phyloP scores from a whole-genome alignment of 2,113 vertebrate species.

The Aphyosemion australe region DNA sequence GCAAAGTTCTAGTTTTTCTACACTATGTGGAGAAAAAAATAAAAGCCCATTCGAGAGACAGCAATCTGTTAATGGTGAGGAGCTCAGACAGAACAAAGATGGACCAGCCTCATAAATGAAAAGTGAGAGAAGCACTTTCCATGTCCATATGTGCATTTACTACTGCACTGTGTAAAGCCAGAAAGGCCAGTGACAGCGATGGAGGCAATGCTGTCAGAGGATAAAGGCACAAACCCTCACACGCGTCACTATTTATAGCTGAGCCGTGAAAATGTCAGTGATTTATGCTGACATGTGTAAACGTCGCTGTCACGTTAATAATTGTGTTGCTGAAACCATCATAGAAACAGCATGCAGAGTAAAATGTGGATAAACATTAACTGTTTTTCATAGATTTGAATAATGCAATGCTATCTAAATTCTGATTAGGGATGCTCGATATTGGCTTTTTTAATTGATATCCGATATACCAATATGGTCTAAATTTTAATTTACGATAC shows the following conservation, averaged over 20 bases:
- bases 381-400: constrained; percentile 5
- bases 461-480: no score
- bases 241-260: constrained; percentile 66
- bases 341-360: constrained; percentile 38
- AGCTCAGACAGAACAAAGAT: constrained; percentile 5
- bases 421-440: no score
- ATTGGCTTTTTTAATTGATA: no score
- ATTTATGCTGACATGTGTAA: constrained; percentile 74
- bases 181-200: constrained; percentile 45
- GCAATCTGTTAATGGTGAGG: constrained; percentile 2
- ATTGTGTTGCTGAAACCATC: constrained; percentile 60
- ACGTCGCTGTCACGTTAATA: constrained; percentile 69
- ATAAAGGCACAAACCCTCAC: constrained; percentile 49
- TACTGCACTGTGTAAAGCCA: constrained; percentile 24
- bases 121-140: constrained; percentile 19
- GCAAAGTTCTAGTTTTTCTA: not conserved
- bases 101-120: constrained; percentile 16
- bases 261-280: constrained; percentile 66
- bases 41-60: not conserved
- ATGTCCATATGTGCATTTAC: constrained; percentile 17
- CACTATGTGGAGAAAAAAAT: no score
- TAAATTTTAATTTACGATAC: no score
- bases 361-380: constrained; percentile 16
- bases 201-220: constrained; percentile 56
- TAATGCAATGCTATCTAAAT: not conserved